phyloP scores from a whole-genome alignment of 2,888 invertebrate species.

The Clanis bilineata region DNA sequence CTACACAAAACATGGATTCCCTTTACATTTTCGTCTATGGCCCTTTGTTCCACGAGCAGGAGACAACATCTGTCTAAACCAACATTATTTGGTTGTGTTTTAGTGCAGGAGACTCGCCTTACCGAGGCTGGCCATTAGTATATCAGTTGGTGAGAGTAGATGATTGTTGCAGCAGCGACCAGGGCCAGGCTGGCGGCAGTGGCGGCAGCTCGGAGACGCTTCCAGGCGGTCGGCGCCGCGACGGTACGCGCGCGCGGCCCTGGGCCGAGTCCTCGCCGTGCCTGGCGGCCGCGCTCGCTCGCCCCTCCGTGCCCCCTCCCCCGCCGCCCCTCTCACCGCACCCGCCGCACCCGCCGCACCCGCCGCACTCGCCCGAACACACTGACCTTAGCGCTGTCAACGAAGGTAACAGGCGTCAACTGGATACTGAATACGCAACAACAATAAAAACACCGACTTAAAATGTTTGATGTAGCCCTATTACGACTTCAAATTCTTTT shows the following conservation, averaged over 20 bases:
- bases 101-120: background rate
- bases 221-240: conserved; percentile 44
- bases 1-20: too few relatives aligned
- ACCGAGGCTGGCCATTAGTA: background rate
- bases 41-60: too few relatives aligned
- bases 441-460: too few relatives aligned
- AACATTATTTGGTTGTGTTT: too few relatives aligned
- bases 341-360: conserved; percentile 18
- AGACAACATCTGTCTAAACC: too few relatives aligned
- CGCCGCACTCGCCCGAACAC: conserved; percentile 27
- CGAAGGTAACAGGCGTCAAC: conserved; percentile 77
- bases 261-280: conserved; percentile 70
- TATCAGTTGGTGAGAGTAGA: background rate
- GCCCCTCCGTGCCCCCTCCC: conserved; percentile 59
- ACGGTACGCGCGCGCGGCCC: conserved; percentile 48
- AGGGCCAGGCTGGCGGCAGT: conserved; percentile 60
- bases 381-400: conserved; percentile 79
- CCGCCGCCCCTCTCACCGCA: conserved; percentile 29
- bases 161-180: conserved; percentile 65
- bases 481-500: too few relatives aligned
- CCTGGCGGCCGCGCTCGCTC: conserved; percentile 59
- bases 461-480: too few relatives aligned
- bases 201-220: conserved; percentile 63
- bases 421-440: conserved; percentile 33
- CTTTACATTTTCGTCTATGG: too few relatives aligned